Percentiles rank a stretch among this genome's conserved stretches.
These are phyloP conservation scores for Coilia nasus DNA, from an alignment of 2,797 vertebrate species.

Conservation along the genomic window DNA sequence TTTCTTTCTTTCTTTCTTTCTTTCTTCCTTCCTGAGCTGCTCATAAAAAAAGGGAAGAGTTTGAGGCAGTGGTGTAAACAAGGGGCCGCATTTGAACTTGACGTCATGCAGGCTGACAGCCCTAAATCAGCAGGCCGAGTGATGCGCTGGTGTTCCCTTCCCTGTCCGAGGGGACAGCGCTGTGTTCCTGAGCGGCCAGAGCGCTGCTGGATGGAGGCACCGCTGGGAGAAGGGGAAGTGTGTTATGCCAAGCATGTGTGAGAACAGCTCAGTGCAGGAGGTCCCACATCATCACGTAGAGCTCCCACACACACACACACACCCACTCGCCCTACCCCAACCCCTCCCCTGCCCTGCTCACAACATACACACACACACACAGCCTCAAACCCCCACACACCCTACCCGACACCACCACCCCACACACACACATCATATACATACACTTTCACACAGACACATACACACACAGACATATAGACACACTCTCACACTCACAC, in stretches of 20 bases:
- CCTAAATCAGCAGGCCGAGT: slow-evolving; percentile 40
- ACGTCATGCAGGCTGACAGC: slow-evolving; percentile 38
- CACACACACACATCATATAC: no score
- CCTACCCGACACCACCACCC: no score
- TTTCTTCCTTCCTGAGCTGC: background rate
- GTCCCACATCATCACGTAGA: slow-evolving; percentile 37
- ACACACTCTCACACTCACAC: no score
- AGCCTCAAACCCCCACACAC: no score
- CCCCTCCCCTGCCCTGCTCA: no score
- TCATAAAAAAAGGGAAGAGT: background rate
- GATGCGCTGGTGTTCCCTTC: slow-evolving; percentile 44
- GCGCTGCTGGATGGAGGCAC: background rate
- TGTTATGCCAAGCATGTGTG: slow-evolving; percentile 43
- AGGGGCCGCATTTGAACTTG: slow-evolving; percentile 39
- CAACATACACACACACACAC: no score
- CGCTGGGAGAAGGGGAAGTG: slow-evolving; percentile 34
- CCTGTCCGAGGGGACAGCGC: background rate
- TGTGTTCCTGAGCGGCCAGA: background rate
- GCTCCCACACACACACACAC: background rate
- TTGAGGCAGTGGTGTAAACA: slow-evolving; percentile 23
- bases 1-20: background rate
- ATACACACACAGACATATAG: no score
- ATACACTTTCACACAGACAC: no score
- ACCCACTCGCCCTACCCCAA: no score
- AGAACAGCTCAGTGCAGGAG: slow-evolving; percentile 36